Evolutionary conservation across 2,797 vertebrate species (phyloP), one percentile per base, ranked within the genome.

Genomic region (Loris lydekkerianus): DNA sequence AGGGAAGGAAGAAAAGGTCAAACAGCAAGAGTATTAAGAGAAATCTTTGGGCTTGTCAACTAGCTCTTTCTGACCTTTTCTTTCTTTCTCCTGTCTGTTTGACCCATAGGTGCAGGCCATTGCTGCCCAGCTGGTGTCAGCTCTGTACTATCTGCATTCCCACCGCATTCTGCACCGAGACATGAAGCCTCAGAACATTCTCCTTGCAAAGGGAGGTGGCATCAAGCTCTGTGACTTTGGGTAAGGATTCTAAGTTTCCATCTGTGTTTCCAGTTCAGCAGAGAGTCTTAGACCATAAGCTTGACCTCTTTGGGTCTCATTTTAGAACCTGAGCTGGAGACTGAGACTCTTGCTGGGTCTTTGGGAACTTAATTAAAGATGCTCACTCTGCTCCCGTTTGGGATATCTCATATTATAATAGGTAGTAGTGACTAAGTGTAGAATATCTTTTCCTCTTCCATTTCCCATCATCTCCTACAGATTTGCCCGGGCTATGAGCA

Each of bases 191-290:
- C 99, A 99, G 98, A 99, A 99, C 96, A 99, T 99, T 93, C 98
- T 99, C 46, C 97, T 99, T 86, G 99, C 99, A 29, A 99, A 99
- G 98, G 99, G 98, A 2, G 99, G 99, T 1, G 96, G 99, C 11
- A 98, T 99, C 95, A 99, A 99, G 95, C 99, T 99, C 83, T 99
- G 99, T 97, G 99, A 99, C 98, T 99, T 99, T 81, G 99, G 99
- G 99, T 99, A 96, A 61, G 99, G 98, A 58, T 73, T 77, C 87
- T 78, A 84, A 82, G 81, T 77, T 82, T 58, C 46, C 6, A 0
- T 77, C 40, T 65, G 9, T 81, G 34, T 65, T 86, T 87, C 69
- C 18, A n/a, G 5, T 92, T 91, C 49, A 86, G 21, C 31, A 56
- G 17, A 63, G 67, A 80, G 34, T 56, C 40, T 75, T 86, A 81